Base-by-base conservation (phyloP, 1,140 invertebrate species). In the Scaptomyza hsui region DNA sequence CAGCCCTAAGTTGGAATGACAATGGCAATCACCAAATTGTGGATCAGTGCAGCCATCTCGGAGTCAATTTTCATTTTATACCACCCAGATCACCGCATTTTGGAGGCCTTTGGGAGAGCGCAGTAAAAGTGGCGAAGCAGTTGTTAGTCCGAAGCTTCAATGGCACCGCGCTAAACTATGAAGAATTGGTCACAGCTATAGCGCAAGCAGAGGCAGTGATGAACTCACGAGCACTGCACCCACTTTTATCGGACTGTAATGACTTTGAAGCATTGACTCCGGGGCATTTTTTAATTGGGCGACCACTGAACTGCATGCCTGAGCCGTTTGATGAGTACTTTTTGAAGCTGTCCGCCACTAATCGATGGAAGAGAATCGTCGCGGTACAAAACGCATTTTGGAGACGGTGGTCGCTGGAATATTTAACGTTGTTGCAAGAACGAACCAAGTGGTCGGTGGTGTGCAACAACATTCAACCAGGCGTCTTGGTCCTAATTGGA, bases 211-310 rank as follows among this genome's bases (percentile, higher is more conserved):
- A 24, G 24, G 24, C 24, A 24, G 24, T 24, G 24, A 24, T 24
- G 24, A 24, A 24, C 24, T 24, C 24, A 24, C 24, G 24, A 5
- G 4, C 24, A 5, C 2, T 24, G 2, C 24, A 24, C 4, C 24
- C 24, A 24, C 24, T 24, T 6, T 24, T 6, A 5, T 24, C 24
- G 24, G 24, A 24, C 24, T 5, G 24, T 24, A 24, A 24, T 47
- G 13, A 35, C 3, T 12, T 52, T 1, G 24, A 51, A 18, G 12
- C 16, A 16, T 19, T 52, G n/a, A 44, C 48, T 0, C 48, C 60
- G 3, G 60, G 59, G 24, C 59, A 29, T 63, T 63, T 63, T 9
- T 44, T 62, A 39, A 18, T 52, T 15, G 60, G 48, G 10, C 48
- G 21, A n/a, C 60, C 39, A 2, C 37, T 35, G 24, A 24, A 24